phyloP scores from a whole-genome alignment of 2,888 invertebrate genomes.

The Copidosoma aretas region DNA sequence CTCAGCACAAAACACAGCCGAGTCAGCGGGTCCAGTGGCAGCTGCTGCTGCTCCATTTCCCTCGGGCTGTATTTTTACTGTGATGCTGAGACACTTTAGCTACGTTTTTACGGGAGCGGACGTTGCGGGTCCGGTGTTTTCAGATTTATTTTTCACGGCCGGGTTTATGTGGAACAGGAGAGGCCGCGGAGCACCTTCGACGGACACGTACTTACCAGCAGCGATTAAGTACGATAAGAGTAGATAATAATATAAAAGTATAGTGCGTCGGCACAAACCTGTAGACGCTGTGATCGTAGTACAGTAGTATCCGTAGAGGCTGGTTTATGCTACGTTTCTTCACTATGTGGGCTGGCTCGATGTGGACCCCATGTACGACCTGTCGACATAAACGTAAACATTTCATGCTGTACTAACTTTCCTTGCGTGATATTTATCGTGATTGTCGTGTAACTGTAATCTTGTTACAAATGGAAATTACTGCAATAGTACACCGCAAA shows the following conservation, averaged over 20 bases:
- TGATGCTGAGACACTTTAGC: too few species aligned
- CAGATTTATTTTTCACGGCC: not conserved
- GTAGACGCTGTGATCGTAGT: slow-evolving; percentile 88
- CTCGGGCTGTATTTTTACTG: too few species aligned
- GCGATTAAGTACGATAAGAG: not conserved
- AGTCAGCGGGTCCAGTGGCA: too few species aligned
- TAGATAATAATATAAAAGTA: not conserved
- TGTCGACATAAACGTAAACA: slow-evolving; percentile 52
- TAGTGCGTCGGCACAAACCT: slow-evolving; percentile 70
- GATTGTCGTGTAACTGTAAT: too few species aligned
- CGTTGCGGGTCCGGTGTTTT: not conserved
- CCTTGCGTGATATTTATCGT: too few species aligned
- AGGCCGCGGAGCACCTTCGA: too few species aligned
- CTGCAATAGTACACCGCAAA: too few species aligned
- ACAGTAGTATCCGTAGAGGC: slow-evolving; percentile 81
- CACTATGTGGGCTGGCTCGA: slow-evolving; percentile 79
- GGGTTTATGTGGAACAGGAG: not conserved
- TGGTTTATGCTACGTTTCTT: slow-evolving; percentile 82
- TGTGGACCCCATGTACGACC: slow-evolving; percentile 83
- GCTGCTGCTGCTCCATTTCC: not conserved
- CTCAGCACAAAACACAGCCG: slow-evolving; percentile 24
- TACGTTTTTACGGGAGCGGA: too few species aligned
- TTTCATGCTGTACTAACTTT: too few species aligned
- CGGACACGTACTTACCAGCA: not conserved
- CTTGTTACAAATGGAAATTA: too few species aligned